A percentile compares a stretch with the other conserved stretches of the same genome.
phyloP scores from a whole-genome alignment of 1,140 invertebrate species.

The Drosophila saltans region DNA sequence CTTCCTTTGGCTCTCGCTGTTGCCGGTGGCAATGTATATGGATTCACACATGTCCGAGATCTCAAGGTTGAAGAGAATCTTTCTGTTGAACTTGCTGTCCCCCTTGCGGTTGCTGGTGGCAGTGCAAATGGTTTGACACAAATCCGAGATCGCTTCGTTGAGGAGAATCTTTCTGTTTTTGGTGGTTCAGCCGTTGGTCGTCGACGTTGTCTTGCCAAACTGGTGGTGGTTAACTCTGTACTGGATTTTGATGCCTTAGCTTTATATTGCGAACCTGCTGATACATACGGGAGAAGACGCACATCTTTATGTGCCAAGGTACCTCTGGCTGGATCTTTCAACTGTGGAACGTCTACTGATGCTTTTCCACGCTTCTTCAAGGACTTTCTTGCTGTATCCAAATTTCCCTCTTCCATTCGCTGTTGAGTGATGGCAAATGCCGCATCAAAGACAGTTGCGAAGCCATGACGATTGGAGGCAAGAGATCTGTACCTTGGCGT shows the following conservation, averaged over 20 bases:
- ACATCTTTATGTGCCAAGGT: not conserved
- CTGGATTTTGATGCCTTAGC: not conserved
- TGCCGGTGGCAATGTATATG: too few relatives aligned
- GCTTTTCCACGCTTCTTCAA: not conserved
- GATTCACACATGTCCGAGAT: too few relatives aligned
- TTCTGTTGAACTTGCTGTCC: too few relatives aligned
- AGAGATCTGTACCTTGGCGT: not conserved
- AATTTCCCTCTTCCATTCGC: not conserved
- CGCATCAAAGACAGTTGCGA: slow-evolving; percentile 1
- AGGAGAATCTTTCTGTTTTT: not conserved
- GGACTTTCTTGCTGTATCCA: not conserved
- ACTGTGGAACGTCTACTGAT: not conserved
- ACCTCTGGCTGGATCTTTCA: not conserved
- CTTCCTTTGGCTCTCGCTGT: too few relatives aligned
- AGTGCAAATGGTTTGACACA: not conserved
- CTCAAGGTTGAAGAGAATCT: too few relatives aligned
- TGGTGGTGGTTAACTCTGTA: not conserved
- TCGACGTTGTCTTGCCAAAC: not conserved
- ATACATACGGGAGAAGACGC: too few relatives aligned
- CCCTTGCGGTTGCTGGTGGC: too few relatives aligned
- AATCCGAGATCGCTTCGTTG: not conserved
- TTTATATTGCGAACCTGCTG: too few relatives aligned
- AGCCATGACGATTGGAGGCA: not conserved
- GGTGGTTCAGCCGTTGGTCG: not conserved
- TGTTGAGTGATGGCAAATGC: slow-evolving; percentile 9